A percentile compares a stretch with the other conserved stretches of the same genome.
These are phyloP conservation scores for Spinibarbus caldwelli DNA, from an alignment of 2,797 vertebrate species.

Conservation along the genomic window DNA sequence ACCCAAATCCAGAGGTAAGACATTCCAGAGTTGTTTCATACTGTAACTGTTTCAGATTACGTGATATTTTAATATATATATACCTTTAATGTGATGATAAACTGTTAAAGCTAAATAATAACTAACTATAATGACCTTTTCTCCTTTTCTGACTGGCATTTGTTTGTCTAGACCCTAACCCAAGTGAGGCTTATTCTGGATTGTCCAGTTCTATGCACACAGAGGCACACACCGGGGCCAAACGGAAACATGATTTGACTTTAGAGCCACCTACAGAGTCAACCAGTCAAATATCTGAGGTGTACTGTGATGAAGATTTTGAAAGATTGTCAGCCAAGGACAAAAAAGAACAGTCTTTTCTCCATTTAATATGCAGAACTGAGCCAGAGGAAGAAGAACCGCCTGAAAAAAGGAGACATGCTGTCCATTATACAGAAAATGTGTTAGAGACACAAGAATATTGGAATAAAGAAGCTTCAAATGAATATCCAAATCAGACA, in stretches of 20 bases:
- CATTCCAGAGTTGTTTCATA: neutral
- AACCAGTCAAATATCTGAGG: neutral
- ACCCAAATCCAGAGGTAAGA: constrained; percentile 66
- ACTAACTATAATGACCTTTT: neutral
- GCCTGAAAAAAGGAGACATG: constrained; percentile 62
- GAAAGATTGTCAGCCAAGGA: constrained; percentile 35
- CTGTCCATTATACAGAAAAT: neutral
- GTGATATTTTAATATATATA: neutral
- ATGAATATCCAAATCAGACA: constrained; percentile 23
- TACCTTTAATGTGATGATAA: neutral
- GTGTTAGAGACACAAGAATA: constrained; percentile 52
- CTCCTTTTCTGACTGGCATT: neutral
- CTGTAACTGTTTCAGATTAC: neutral
- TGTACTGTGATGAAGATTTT: constrained; percentile 9
- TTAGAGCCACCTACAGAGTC: constrained; percentile 25
- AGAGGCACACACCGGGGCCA: constrained; percentile 46
- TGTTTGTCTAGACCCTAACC: constrained; percentile 14
- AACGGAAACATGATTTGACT: constrained; percentile 58
- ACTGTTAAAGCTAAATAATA: neutral
- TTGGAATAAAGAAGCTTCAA: constrained; percentile 58
- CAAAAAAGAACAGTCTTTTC: constrained; percentile 58
- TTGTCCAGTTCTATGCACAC: constrained; percentile 26
- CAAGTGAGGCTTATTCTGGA: neutral
- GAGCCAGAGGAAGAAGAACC: constrained; percentile 61
- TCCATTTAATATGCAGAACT: constrained; percentile 49